Percentiles rank a stretch among this genome's conserved stretches.
phyloP scores from a whole-genome alignment of 2,888 invertebrate species.

The Pyralis farinalis region DNA sequence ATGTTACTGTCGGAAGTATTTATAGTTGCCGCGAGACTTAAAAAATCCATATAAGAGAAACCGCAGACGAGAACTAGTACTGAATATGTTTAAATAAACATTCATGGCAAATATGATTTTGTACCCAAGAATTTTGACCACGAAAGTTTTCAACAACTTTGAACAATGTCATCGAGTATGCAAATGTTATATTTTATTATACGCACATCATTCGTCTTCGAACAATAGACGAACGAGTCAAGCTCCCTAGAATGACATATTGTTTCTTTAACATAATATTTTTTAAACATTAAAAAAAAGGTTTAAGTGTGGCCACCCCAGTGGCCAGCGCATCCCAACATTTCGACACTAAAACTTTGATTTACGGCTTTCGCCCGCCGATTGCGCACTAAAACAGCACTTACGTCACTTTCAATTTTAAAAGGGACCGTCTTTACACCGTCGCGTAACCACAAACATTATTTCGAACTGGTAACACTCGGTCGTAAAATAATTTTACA shows the following conservation, averaged over 20 bases:
- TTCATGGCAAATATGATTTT: no score
- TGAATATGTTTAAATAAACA: no score
- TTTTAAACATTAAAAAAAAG: constrained; percentile 52
- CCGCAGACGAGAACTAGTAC: no score
- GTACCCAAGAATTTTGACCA: neutral
- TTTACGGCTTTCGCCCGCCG: constrained; percentile 74
- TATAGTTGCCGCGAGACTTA: no score
- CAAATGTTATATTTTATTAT: constrained; percentile 28
- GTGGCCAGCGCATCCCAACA: constrained; percentile 77
- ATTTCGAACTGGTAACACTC: no score
- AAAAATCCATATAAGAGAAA: no score
- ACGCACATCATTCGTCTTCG: constrained; percentile 45
- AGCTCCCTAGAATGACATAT: constrained; percentile 64
- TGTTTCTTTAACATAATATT: constrained; percentile 58
- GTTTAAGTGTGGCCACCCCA: constrained; percentile 68
- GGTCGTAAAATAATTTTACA: no score
- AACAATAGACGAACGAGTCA: constrained; percentile 62
- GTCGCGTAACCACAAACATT: constrained; percentile 23
- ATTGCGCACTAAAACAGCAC: constrained; percentile 79
- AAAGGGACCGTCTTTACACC: constrained; percentile 60
- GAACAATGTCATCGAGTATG: constrained; percentile 30
- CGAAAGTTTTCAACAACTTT: constrained; percentile 1
- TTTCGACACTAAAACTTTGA: constrained; percentile 80
- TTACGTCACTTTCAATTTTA: constrained; percentile 81
- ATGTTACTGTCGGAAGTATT: no score